Base-by-base conservation (phyloP, 2,113 vertebrate species). In the Micronycteris hirsuta region DNA sequence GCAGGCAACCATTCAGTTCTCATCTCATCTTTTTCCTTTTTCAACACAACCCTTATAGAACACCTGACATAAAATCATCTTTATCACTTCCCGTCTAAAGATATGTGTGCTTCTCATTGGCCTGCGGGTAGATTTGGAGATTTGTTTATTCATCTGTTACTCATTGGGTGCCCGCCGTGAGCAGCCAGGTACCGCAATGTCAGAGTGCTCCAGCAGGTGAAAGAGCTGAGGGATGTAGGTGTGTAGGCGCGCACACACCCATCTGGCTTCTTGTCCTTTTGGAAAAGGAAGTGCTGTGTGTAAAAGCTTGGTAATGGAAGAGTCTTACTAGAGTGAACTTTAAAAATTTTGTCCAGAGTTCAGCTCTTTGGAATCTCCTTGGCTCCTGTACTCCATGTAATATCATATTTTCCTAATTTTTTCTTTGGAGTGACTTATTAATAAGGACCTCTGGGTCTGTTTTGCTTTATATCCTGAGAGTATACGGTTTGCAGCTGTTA, bases 241-340 rank as follows among this genome's bases (percentile, higher is more conserved):
- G 5, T 2, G 0, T 15, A 16, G 6, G 16, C 3, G 20, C 1
- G 16, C 0, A 4, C 2, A 36, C 17, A 20, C n/a, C n/a, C 17
- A 20, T 20, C 6, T 87, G 58, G 7, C 17, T 76, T 73, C 67
- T 80, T 77, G 3, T 52, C 24, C 20, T 68, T 43, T 74, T 1
- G 17, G 13, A 5, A 41, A 20, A 82, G 12, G 63, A 76, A 73
- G 4, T 86, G 7, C 58, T 86, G 16, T 89, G 10, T 86, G 10
- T 38, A 8, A 74, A 86, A 68, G 22, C 12, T 56, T 91, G 7
- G 10, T 93, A 45, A 73, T 52, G 2, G 1, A 5, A 19, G 22
- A 89, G 49, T 83, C 12, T 74, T 24, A 70, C 45, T 33, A 67
- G 95, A 0, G 22, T 93, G n/a, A 47, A 36, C 47, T 90, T 76